Evolutionary conservation across 2,888 invertebrate species (phyloP).

Genomic region (Phlogophora meticulosa): DNA sequence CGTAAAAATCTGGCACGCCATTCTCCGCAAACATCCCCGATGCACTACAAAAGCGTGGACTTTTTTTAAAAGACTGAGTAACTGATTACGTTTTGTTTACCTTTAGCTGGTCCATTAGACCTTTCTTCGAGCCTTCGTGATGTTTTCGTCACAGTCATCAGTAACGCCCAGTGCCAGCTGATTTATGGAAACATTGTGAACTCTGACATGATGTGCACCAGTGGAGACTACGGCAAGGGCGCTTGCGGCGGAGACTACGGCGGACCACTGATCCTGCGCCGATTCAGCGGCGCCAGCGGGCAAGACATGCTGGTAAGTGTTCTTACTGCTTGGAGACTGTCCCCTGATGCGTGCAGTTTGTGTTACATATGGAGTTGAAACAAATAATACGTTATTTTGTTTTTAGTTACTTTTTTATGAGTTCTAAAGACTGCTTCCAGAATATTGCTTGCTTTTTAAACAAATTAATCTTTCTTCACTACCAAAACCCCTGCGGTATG

Average conservation of each 20-base stretch:
- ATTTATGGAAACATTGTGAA: slow-evolving; percentile 28
- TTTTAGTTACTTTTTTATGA: too few species aligned
- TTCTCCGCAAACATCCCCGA: too few species aligned
- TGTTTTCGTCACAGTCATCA: slow-evolving; percentile 33
- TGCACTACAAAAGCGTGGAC: too few species aligned
- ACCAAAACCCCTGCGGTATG: too few species aligned
- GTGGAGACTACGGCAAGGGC: slow-evolving; percentile 31
- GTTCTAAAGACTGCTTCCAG: too few species aligned
- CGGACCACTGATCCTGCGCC: slow-evolving; percentile 36
- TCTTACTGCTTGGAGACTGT: neutral
- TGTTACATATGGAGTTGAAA: neutral
- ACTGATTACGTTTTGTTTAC: neutral
- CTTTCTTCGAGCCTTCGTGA: slow-evolving; percentile 30
- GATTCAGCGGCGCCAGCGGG: slow-evolving; percentile 20
- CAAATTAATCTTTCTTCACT: too few species aligned
- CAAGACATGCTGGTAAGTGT: slow-evolving; percentile 31
- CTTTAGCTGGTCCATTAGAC: slow-evolving; percentile 13
- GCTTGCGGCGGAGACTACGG: slow-evolving; percentile 45
- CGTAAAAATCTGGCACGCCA: too few species aligned
- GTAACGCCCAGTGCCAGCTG: slow-evolving; percentile 21
- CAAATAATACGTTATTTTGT: neutral
- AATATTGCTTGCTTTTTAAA: too few species aligned
- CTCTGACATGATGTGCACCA: slow-evolving; percentile 28
- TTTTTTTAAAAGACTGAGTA: too few species aligned
- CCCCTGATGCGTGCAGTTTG: too few species aligned